Conservation (phyloP, 2,113 vertebrate genomes). For the Chloropsis cyanopogon region DNA sequence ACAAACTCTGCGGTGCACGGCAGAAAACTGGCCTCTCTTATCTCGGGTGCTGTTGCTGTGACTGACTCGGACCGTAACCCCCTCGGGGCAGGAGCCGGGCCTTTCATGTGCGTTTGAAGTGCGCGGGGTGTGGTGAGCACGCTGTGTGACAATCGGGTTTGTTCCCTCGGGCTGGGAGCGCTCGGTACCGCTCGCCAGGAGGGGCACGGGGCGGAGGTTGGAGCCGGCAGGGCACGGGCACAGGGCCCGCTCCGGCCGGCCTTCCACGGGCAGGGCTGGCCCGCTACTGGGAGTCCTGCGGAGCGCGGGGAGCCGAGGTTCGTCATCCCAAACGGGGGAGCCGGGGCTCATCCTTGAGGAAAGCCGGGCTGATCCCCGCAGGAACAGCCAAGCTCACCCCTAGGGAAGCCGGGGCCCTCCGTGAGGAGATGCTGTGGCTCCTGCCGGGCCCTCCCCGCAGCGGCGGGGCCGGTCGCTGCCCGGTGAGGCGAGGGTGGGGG, state of each 20-base stretch:
- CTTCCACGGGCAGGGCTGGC: background rate
- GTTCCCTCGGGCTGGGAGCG: background rate
- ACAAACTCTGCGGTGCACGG: background rate
- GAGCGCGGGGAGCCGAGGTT: background rate
- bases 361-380: background rate
- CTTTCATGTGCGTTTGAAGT: background rate
- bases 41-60: background rate
- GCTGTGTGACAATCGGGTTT: background rate
- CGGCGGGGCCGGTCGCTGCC: background rate
- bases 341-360: background rate
- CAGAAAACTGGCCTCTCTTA: background rate
- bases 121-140: background rate
- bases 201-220: background rate
- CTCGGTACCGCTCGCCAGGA: background rate
- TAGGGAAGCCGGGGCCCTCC: background rate
- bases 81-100: background rate
- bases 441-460: background rate
- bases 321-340: background rate
- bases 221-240: background rate
- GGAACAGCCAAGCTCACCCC: background rate
- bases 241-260: background rate
- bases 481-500: background rate
- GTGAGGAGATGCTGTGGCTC: background rate
- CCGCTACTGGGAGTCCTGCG: background rate
- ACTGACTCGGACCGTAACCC: background rate